Evolutionary conservation across 2,888 invertebrate genomes (phyloP).

Genomic region (Drosophila histrio): DNA sequence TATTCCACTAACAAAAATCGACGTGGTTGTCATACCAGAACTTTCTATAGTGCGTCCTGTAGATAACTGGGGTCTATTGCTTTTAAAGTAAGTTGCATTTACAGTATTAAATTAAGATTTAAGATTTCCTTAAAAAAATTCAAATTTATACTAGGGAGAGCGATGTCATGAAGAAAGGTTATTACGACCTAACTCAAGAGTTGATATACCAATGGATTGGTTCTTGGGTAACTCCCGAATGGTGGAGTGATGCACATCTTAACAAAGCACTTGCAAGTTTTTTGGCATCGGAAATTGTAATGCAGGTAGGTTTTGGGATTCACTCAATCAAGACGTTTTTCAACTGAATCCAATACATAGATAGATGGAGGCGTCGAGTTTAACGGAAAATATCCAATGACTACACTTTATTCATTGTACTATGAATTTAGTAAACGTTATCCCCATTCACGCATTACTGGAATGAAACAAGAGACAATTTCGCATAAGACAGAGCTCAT

Average conservation of each 20-base stretch:
- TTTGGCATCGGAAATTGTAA: conserved; percentile 89
- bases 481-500: conserved; percentile 91
- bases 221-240: conserved; percentile 89
- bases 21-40: conserved; percentile 90
- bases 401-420: conserved; percentile 90
- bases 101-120: not conserved
- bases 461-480: conserved; percentile 89
- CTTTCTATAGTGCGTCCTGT: conserved; percentile 89
- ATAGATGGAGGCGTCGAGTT: conserved; percentile 89
- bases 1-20: conserved; percentile 88
- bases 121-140: not conserved
- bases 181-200: conserved; percentile 89
- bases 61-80: conserved; percentile 91
- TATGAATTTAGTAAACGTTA: conserved; percentile 92
- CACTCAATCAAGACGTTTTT: no score
- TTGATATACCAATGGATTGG: conserved; percentile 93
- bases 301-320: conserved; percentile 86
- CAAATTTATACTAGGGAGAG: conserved; percentile 87
- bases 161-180: conserved; percentile 88
- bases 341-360: conserved; percentile 81
- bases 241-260: conserved; percentile 91
- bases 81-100: conserved; percentile 88
- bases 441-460: conserved; percentile 91
- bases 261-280: conserved; percentile 92
- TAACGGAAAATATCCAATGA: conserved; percentile 92